Percentiles rank a stretch among this genome's conserved stretches.
phyloP scores from a whole-genome alignment of 1,140 invertebrate species.

The Littorina saxatilis region DNA sequence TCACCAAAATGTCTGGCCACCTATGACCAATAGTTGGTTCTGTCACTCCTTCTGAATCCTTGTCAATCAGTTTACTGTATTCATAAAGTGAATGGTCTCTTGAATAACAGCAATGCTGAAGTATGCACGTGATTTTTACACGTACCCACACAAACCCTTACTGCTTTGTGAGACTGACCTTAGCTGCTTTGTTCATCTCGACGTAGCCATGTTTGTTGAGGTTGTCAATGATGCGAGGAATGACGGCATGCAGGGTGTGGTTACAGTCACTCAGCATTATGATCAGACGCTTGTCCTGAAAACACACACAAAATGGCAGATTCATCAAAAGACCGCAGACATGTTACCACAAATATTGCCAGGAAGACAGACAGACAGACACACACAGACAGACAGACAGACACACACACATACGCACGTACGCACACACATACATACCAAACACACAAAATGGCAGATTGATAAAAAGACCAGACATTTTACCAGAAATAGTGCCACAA shows the following conservation, averaged over 20 bases:
- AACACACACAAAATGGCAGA: background rate
- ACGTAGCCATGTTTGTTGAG: constrained; percentile 84
- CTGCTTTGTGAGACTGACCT: constrained; percentile 52
- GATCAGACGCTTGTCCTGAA: constrained; percentile 81
- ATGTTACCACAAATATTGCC: too few relatives aligned
- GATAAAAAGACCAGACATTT: too few relatives aligned
- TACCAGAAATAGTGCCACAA: too few relatives aligned
- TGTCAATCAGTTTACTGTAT: too few relatives aligned
- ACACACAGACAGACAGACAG: background rate
- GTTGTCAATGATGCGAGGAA: constrained; percentile 82
- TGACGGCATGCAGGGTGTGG: constrained; percentile 85
- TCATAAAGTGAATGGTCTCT: too few relatives aligned
- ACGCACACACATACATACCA: background rate
- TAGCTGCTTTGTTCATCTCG: constrained; percentile 79
- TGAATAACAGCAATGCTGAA: too few relatives aligned
- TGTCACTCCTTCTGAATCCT: too few relatives aligned
- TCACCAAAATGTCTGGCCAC: too few relatives aligned
- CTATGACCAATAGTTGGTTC: too few relatives aligned
- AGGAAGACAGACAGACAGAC: background rate
- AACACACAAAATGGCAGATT: background rate
- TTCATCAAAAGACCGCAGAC: background rate
- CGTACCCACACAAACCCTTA: too few relatives aligned
- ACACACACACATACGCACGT: background rate
- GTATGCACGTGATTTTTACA: too few relatives aligned
- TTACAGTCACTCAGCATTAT: constrained; percentile 93